A percentile compares a stretch with the other conserved stretches of the same genome.
Evolutionary conservation across 2,797 vertebrate species (phyloP).

Genomic region (Galagoides demidoff): DNA sequence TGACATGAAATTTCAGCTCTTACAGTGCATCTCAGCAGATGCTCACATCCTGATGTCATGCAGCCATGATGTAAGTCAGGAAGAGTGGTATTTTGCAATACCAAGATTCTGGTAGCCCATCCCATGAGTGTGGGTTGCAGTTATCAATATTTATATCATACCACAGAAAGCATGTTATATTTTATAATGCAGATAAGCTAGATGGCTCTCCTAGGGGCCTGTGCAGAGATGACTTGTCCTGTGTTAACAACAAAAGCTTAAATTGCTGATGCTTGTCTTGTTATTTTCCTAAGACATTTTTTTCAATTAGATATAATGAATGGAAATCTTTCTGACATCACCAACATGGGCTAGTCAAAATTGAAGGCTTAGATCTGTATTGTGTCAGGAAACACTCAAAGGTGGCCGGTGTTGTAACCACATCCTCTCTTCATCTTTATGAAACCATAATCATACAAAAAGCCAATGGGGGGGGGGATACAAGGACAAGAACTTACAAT

Average conservation of each 20-base stretch:
- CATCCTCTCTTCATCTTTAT: not conserved
- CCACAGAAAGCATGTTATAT: not conserved
- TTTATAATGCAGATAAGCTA: slow-evolving; percentile 47
- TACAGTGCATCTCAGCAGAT: slow-evolving; percentile 61
- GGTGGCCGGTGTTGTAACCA: slow-evolving; percentile 26
- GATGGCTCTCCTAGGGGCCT: not conserved
- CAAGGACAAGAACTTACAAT: not conserved
- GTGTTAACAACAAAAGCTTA: slow-evolving; percentile 15
- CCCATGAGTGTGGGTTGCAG: slow-evolving; percentile 50
- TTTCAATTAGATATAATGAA: slow-evolving; percentile 62
- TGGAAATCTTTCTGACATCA: slow-evolving; percentile 38
- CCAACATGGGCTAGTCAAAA: slow-evolving; percentile 16
- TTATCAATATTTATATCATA: slow-evolving; percentile 69
- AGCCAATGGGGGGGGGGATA: not conserved
- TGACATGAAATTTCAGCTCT: slow-evolving; percentile 67
- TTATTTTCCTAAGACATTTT: slow-evolving; percentile 55
- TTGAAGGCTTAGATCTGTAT: slow-evolving; percentile 23
- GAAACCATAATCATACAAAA: slow-evolving; percentile 7
- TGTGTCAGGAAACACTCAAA: slow-evolving; percentile 21
- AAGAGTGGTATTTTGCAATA: slow-evolving; percentile 71
- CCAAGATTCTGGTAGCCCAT: slow-evolving; percentile 62
- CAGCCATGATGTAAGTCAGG: slow-evolving; percentile 67
- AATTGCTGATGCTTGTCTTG: slow-evolving; percentile 34
- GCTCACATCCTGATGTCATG: slow-evolving; percentile 57
- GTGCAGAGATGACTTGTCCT: not conserved